phyloP scores from a whole-genome alignment of 2,113 vertebrate genomes.

The Nanger granti region DNA sequence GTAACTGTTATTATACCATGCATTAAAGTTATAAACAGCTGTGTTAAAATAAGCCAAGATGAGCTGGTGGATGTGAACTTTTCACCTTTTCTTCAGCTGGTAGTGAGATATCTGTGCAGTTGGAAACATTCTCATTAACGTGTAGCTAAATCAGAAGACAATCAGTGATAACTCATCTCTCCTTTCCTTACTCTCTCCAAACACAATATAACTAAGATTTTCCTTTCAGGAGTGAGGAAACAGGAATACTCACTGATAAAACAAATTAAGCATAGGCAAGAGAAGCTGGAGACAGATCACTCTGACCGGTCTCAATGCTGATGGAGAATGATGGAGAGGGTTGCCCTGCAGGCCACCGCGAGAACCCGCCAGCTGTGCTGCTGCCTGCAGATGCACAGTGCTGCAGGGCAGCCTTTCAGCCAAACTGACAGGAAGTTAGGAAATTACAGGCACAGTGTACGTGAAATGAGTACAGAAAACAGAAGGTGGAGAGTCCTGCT shows the following conservation, averaged over 20 bases:
- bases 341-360: not conserved
- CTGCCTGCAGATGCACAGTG: not conserved
- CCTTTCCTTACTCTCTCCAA: not conserved
- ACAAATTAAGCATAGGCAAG: not conserved
- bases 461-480: not conserved
- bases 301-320: not conserved
- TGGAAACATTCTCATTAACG: not conserved
- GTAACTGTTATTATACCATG: not conserved
- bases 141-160: not conserved
- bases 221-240: constrained; percentile 15
- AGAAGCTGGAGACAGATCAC: not conserved
- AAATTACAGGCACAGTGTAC: not conserved
- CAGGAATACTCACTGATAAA: not conserved
- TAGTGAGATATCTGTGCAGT: not conserved
- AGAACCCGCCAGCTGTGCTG: not conserved
- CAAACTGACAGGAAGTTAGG: not conserved
- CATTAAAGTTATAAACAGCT: not conserved
- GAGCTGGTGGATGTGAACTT: not conserved
- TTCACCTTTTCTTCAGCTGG: not conserved
- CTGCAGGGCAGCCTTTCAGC: rapidly evolving
- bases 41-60: not conserved
- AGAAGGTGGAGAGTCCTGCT: not conserved
- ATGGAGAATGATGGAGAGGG: not conserved
- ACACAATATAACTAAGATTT: not conserved
- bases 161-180: not conserved